Base-by-base conservation (phyloP, 2,888 invertebrate genomes). In the Cryptophagus acutangulus region DNA sequence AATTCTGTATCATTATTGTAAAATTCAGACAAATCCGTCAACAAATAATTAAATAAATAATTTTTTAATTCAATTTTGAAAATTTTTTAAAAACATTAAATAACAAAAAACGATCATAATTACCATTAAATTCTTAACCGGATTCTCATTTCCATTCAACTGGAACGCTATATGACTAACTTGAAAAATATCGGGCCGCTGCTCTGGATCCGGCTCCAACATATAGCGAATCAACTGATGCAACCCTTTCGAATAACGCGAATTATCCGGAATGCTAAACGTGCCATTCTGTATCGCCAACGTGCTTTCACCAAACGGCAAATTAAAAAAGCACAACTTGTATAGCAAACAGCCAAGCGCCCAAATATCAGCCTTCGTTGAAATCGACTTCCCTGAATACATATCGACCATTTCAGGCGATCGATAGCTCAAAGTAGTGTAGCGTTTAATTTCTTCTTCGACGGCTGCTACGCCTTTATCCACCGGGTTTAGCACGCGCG, bases 391-490 rank as follows among this genome's bases (percentile, higher is more conserved):
- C 25, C 86, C 87, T 48, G 78, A 77, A 67, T 91, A 93, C 61
- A 94, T 76, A 69, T 94, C 91, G 20, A 94, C 82, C 93, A 93
- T 94, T 75, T 93, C 93, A 2, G 93, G 93, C 9, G 92, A 75
- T 57, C 93, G 77, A 66, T 93, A 93, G 50, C 90, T 87, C 36
- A 92, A 73, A 1, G 93, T 93, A 4, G 93, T 93, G 66, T 92
- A 92, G 62, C 85, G 78, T 68, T 86, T 83, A 49, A 90, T 84
- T 70, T 89, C 89, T 57, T 90, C 88, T 62, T 88, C 86, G n/a
- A 88, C 82, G 13, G 71, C 64, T 13, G 79, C 70, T 6, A 81
- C 81, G 34, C 84, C 83, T 57, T 82, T 81, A 45, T 75, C 73
- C 41, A 72, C 71, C 1, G 84, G 80, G 72, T 83, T 83, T 45